Evolutionary conservation across 2,113 vertebrate genomes (phyloP).

Genomic region (Opisthocomus hoazin): DNA sequence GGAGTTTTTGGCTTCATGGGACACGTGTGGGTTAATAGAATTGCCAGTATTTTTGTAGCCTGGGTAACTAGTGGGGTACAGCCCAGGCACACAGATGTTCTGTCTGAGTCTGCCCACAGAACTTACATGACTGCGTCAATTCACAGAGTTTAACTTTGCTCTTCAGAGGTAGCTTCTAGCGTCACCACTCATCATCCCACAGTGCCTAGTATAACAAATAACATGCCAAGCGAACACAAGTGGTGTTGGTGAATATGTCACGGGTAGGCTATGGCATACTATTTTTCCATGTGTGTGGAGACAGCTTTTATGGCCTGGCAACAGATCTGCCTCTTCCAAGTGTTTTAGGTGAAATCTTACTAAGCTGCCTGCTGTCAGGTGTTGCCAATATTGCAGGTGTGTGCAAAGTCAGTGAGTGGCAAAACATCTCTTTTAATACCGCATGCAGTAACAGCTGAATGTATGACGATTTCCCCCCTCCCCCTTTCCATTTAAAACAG

Average conservation of each 20-base stretch:
- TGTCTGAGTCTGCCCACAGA: background rate
- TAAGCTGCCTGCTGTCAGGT: background rate
- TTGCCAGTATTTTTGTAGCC: background rate
- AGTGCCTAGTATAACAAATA: background rate
- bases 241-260: background rate
- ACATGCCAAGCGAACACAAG: background rate
- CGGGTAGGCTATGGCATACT: background rate
- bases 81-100: background rate
- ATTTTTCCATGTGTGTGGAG: constrained; percentile 7
- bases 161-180: background rate
- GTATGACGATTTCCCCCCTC: background rate
- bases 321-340: background rate
- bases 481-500: constrained; percentile 48
- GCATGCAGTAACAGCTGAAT: background rate
- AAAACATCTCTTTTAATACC: background rate
- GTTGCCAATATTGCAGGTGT: background rate
- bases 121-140: background rate
- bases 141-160: background rate
- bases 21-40: background rate
- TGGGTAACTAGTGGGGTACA: background rate
- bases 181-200: fast-evolving
- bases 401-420: background rate
- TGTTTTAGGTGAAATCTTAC: background rate
- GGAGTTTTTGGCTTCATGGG: background rate
- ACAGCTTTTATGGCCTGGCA: constrained; percentile 28